Evolutionary conservation across 2,888 invertebrate genomes (phyloP).

Genomic region (Drosophila ezoana): DNA sequence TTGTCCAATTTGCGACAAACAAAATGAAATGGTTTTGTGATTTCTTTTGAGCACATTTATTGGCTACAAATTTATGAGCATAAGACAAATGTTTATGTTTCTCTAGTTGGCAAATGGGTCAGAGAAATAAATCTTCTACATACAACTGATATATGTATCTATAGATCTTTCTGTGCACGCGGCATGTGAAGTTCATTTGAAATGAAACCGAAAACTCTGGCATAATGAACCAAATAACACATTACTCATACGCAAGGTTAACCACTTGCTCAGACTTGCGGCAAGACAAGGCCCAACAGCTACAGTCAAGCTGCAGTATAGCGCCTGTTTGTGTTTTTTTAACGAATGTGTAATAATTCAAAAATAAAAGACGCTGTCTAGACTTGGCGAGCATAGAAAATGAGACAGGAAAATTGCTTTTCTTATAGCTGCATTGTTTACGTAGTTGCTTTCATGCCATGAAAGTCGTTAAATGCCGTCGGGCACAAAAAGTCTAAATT

Average conservation of each 20-base stretch:
- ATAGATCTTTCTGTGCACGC: not conserved
- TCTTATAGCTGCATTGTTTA: conserved; percentile 43
- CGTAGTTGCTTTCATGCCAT: conserved; percentile 24
- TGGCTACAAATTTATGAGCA: conserved; percentile 47
- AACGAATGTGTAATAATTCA: conserved; percentile 42
- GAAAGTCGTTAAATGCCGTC: conserved; percentile 69
- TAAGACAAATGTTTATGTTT: conserved; percentile 28
- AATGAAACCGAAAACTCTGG: conserved; percentile 33
- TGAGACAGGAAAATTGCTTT: conserved; percentile 39
- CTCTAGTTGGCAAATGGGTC: conserved; percentile 29
- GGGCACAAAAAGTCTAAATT: conserved; percentile 46
- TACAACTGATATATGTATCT: conserved; percentile 1
- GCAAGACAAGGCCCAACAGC: conserved; percentile 30
- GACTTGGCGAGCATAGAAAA: conserved; percentile 32
- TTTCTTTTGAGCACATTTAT: conserved; percentile 43
- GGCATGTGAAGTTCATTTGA: conserved; percentile 39
- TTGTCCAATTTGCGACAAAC: conserved; percentile 34
- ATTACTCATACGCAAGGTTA: conserved; percentile 78
- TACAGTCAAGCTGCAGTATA: conserved; percentile 11
- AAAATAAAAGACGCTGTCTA: conserved; percentile 42
- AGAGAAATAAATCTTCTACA: conserved; percentile 24
- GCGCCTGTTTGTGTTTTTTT: conserved; percentile 2
- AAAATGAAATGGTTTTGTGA: conserved; percentile 23
- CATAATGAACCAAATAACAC: conserved; percentile 47
- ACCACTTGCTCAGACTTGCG: conserved; percentile 57